These are phyloP conservation scores for Mesocricetus auratus DNA, from an alignment of 2,113 vertebrate species.

Conservation along the genomic window DNA sequence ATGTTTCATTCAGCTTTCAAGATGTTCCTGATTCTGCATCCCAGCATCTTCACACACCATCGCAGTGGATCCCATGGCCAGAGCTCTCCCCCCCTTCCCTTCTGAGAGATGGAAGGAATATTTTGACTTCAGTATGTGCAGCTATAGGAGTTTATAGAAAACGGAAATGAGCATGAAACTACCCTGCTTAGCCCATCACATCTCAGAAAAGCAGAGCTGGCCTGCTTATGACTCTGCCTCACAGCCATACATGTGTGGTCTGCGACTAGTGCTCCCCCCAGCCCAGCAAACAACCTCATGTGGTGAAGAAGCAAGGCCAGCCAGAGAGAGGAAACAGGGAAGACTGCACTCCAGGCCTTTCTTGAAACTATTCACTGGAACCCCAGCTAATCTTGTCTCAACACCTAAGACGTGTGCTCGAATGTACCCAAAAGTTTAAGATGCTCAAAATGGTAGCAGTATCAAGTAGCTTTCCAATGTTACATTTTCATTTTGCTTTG, in stretches of 20 bases:
- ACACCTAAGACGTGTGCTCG: neutral
- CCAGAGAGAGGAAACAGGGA: slow-evolving; percentile 55
- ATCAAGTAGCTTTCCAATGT: neutral
- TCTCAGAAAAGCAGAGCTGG: slow-evolving; percentile 59
- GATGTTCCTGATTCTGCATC: neutral
- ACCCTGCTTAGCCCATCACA: slow-evolving; percentile 65
- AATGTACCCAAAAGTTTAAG: neutral
- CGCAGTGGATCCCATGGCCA: neutral
- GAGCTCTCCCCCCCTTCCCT: neutral
- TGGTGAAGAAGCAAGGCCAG: slow-evolving; percentile 69
- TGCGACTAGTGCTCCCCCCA: slow-evolving; percentile 71
- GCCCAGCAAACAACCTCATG: slow-evolving; percentile 51
- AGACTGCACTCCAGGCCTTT: slow-evolving; percentile 47
- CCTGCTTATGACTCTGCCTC: slow-evolving; percentile 79
- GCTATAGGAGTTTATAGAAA: slow-evolving; percentile 3
- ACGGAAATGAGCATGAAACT: neutral
- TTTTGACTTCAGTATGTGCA: neutral
- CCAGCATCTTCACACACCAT: neutral
- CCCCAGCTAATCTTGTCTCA: neutral
- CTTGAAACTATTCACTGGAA: neutral
- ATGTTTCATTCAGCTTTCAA: slow-evolving; percentile 61
- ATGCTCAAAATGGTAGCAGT: neutral
- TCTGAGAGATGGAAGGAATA: neutral
- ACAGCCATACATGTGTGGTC: slow-evolving; percentile 73
- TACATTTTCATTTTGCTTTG: neutral